A percentile compares a stretch with the other conserved stretches of the same genome.
These are phyloP conservation scores for Eptesicus fuscus DNA, from an alignment of 2,113 vertebrate species.

Conservation along the genomic window DNA sequence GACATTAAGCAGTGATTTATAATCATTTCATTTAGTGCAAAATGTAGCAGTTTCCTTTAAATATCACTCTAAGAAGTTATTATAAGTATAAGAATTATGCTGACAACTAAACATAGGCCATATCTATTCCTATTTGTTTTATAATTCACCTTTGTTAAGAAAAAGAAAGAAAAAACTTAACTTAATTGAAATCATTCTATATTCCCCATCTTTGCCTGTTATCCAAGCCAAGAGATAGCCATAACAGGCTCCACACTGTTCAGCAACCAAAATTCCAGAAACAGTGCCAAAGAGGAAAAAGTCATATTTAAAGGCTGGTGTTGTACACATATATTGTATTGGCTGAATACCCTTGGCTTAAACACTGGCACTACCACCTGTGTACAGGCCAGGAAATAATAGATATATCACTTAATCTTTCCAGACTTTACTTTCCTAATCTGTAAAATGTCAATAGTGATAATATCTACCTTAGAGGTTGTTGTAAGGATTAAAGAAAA, in stretches of 20 bases:
- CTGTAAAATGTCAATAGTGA: not conserved
- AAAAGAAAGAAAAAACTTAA: not conserved
- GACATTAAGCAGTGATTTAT: not conserved
- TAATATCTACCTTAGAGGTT: not conserved
- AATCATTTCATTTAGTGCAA: not conserved
- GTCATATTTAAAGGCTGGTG: not conserved
- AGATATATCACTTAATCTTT: not conserved
- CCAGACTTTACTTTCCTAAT: conserved; percentile 1
- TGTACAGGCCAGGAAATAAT: not conserved
- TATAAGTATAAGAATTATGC: not conserved
- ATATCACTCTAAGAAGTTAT: not conserved
- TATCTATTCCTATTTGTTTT: conserved; percentile 9
- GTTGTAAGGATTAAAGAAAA: not conserved
- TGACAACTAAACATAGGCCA: not conserved
- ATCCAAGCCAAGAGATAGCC: not conserved
- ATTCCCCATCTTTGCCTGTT: not conserved
- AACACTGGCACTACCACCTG: not conserved
- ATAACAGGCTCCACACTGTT: not conserved
- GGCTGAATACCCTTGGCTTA: not conserved
- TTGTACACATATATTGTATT: not conserved
- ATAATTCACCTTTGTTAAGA: not conserved
- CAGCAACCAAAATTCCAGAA: not conserved
- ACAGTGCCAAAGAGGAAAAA: not conserved
- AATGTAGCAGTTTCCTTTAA: conserved; percentile 1
- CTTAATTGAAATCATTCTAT: not conserved